Base-by-base conservation (phyloP, 2,797 vertebrate species). In the Micropoecilia bifurca region DNA sequence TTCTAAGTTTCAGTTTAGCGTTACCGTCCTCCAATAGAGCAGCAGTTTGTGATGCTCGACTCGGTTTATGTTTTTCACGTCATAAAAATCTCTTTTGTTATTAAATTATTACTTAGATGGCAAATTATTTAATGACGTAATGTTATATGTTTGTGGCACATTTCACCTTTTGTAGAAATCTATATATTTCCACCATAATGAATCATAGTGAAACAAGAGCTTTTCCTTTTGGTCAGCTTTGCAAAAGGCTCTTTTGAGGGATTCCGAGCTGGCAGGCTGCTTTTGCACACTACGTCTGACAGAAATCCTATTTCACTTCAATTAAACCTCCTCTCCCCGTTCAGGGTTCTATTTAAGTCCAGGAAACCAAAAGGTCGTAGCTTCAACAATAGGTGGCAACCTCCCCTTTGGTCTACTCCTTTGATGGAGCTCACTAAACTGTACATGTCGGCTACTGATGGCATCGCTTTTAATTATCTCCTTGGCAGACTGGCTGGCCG, bases 401-500 rank as follows among this genome's bases (percentile, higher is more conserved):
- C 76, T 85, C 88, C 80, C 79, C 83, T 88, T 88, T 85, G 84
- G 76, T 75, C 78, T 80, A 85, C 85, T 90, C 80, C 77, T 80
- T 80, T 92, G 86, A 90, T 89, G 80, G 85, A 85, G 73, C 81
- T 80, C 0, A 53, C 80, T 73, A 41, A 61, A 68, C 83, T 80
- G 36, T 78, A 80, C 80, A 48, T 63, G 86, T 86, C 83, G 76
- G 66, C 73, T 84, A 77, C 85, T 80, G 81, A 88, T 91, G 89
- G 84, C 89, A 89, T 93, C 88, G 82, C 87, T 74, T 93, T 94
- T 93, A 93, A 95, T 95, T 90, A 94, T 93, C 92, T 92, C 80
- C 78, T 73, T 79, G 88, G 84, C 87, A 83, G 85, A 80, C 82
- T 74, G 61, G 88, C 91, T 92, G 90, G 80, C 90, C 87, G 79